Percentiles rank a stretch among this genome's conserved stretches.
phyloP scores from a whole-genome alignment of 2,888 invertebrate species.

The Pantelozetes paolii region DNA sequence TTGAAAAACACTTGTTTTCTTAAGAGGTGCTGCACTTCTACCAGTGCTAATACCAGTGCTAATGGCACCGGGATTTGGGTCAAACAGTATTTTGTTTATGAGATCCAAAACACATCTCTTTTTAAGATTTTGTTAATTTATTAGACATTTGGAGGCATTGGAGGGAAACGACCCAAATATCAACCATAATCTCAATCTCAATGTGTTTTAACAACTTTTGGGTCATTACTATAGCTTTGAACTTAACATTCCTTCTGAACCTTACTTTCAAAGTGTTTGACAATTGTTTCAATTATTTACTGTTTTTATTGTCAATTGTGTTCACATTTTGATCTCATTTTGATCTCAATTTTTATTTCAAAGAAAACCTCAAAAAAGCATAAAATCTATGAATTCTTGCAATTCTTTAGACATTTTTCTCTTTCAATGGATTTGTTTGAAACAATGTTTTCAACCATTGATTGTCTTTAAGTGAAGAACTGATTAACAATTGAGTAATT shows the following conservation, averaged over 20 bases:
- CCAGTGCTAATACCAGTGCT: neutral
- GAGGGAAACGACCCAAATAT: slow-evolving; percentile 30
- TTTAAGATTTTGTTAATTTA: neutral
- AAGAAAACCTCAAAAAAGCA: neutral
- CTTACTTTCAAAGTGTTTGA: slow-evolving; percentile 18
- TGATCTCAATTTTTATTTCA: neutral
- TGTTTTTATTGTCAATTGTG: neutral
- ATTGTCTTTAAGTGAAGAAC: neutral
- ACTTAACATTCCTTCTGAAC: slow-evolving; percentile 23
- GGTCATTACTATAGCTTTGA: slow-evolving; percentile 29
- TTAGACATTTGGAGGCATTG: slow-evolving; percentile 6
- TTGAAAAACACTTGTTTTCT: slow-evolving; percentile 19
- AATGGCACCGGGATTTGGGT: slow-evolving; percentile 8
- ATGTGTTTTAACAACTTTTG: slow-evolving; percentile 34
- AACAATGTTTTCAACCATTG: neutral
- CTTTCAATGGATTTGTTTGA: neutral
- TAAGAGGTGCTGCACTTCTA: neutral
- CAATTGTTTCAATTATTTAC: neutral
- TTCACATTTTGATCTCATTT: slow-evolving; percentile 11
- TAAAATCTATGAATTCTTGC: neutral
- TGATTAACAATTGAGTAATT: neutral
- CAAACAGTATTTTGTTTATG: slow-evolving; percentile 35
- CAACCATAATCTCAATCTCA: too few relatives aligned
- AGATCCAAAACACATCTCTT: slow-evolving; percentile 6
- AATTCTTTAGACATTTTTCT: neutral